Evolutionary conservation across 2,888 invertebrate species (phyloP), one percentile per base, ranked within the genome.

Genomic region (Rhaphigaster nebulosa): DNA sequence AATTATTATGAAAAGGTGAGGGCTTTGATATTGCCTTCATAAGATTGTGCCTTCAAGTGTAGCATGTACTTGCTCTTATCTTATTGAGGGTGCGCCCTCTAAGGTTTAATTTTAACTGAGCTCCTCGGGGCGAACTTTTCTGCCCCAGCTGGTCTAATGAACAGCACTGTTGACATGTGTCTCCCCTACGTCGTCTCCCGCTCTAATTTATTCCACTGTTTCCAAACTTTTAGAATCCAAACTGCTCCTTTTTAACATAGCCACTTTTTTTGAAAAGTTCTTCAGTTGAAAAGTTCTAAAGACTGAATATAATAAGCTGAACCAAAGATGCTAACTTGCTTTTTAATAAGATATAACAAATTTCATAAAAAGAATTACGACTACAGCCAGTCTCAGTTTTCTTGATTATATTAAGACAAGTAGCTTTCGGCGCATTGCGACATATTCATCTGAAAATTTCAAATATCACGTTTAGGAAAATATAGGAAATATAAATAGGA

Each of bases 141-240:
- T 88, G 88, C 88, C 38, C n/a, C 56, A 88, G 56, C 56, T 88
- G 56, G 20, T 56, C 54, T 88, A 88, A 88, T 88, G 88, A 88
- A 88, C 54, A 45, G 54, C 34, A 38, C 88, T 88, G 88, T 88
- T 88, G 52, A 88, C 88, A 88, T 88, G 88, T 88, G 38, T 56
- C 56, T 60, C 56, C 80, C 80, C 80, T 80, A 38, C 80, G 26
- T 38, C 80, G 38, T 26, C 41, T 80, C 41, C 38, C 80, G 38
- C 41, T 80, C 26, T 80, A 80, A 80, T 80, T 80, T 80, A 80
- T 80, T 80, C 80, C 41, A 5, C 80, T 80, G 80, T 80, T 80
- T 45, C 80, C 38, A 80, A 80, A 80, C 80, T 80, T 41, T 41
- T 38, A 41, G 80, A 26, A 45, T 41, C 41, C 80, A 65, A 65